A percentile compares a stretch with the other conserved stretches of the same genome.
These are phyloP conservation scores for Leptocoma aspasia DNA, from an alignment of 2,113 vertebrate genomes.

Conservation along the genomic window DNA sequence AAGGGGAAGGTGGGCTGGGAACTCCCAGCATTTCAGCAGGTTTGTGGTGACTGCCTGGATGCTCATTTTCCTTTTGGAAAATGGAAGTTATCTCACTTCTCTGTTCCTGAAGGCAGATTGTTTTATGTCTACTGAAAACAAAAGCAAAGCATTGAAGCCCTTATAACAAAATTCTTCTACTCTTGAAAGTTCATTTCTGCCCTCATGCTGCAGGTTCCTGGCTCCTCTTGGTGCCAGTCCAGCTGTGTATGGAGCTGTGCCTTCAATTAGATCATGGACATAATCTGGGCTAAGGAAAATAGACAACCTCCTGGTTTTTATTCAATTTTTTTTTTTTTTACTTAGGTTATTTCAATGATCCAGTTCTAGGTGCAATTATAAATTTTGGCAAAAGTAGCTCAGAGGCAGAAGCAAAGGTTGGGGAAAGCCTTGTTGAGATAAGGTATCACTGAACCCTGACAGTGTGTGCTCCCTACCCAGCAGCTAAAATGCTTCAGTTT, in stretches of 20 bases:
- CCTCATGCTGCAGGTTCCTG: neutral
- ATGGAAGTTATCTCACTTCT: neutral
- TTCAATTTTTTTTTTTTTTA: neutral
- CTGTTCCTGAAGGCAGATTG: neutral
- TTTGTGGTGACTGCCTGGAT: neutral
- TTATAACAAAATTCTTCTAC: neutral
- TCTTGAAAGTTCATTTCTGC: neutral
- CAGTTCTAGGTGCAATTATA: neutral
- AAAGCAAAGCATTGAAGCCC: neutral
- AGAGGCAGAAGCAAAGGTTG: neutral
- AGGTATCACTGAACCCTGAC: neutral
- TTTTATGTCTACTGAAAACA: neutral
- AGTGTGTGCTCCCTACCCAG: neutral
- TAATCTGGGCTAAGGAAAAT: neutral
- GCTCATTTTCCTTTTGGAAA: neutral
- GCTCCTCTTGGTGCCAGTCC: neutral
- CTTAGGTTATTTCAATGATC: neutral
- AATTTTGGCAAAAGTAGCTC: neutral
- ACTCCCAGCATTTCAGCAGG: neutral
- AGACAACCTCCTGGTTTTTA: neutral
- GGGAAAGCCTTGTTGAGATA: neutral
- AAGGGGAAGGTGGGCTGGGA: neutral
- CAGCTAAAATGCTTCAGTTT: neutral
- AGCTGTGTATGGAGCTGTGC: neutral
- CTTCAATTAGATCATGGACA: neutral